Percentiles rank a stretch among this genome's conserved stretches.
These are phyloP conservation scores for Catharus fuscescens DNA, from an alignment of 2,113 vertebrate species.

Conservation along the genomic window DNA sequence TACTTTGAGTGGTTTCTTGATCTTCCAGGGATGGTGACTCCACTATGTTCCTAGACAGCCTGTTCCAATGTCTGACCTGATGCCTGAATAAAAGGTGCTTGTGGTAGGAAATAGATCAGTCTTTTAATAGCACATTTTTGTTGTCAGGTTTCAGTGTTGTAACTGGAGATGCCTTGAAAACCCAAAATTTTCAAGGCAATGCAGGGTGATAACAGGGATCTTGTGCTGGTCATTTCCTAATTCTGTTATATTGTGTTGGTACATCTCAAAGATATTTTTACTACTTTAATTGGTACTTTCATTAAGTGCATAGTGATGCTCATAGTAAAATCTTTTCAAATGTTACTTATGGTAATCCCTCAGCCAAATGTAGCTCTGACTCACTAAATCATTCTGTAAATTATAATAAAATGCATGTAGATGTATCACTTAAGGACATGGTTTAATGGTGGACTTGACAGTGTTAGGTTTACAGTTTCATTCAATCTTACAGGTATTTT, in stretches of 20 bases:
- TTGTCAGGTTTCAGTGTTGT: neutral
- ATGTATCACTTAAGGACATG: neutral
- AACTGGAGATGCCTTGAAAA: neutral
- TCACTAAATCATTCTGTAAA: constrained; percentile 57
- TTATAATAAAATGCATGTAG: neutral
- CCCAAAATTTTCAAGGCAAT: neutral
- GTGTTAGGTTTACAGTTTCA: neutral
- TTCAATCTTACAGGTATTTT: neutral
- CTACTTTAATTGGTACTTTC: neutral
- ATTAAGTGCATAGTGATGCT: neutral
- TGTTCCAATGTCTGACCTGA: neutral
- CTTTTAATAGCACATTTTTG: neutral
- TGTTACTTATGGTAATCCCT: constrained; percentile 5
- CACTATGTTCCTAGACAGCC: neutral
- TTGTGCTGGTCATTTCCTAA: neutral
- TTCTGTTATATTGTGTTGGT: neutral
- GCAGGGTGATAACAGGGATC: neutral
- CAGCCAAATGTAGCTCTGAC: constrained; percentile 38
- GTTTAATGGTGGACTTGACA: neutral
- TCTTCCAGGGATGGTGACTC: neutral
- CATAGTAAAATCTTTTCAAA: constrained; percentile 32
- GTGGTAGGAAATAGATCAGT: neutral
- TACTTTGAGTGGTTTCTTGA: neutral
- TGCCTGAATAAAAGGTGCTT: neutral
- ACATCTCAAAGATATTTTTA: neutral